Base-by-base conservation (phyloP, 1,140 invertebrate species). In the Artemia franciscana region DNA sequence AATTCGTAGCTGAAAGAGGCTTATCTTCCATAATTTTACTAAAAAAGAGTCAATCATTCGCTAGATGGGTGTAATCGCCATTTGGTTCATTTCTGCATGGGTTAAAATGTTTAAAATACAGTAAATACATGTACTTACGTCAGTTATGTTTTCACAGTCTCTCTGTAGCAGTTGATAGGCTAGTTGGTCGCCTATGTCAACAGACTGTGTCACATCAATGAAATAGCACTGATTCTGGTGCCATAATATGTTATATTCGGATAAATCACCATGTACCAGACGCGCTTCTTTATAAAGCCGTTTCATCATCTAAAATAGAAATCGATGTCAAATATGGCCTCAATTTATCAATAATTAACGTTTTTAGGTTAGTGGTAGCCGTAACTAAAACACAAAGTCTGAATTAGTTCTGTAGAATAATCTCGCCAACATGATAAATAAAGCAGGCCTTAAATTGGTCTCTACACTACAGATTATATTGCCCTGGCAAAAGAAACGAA, bases 191-290 rank as follows among this genome's bases (percentile, higher is more conserved):
- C 79, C 79, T 0, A 82, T 78, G 69, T 92, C 88, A 2, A 94
- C 86, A 0, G 88, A 80, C 71, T 94, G 91, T 15, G 86, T 84
- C 0, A 94, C 86, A 75, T 94, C 91, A 68, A 94, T 94, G 62
- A 92, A 81, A 78, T 83, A 89, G 62, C 87, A 86, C 65, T 82
- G 78, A 18, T 78, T 77, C 30, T 89, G 75, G 70, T 82, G 78
- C 81, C 85, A 88, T 24, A 94, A 73, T 62, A 94, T 82, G 72
- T 94, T 94, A 71, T 90, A 94, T 72, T 93, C 91, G 24, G 86
- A 90, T 24, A 94, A 73, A 77, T 94, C 91, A n/a, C 85, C 87
- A 73, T 94, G 91, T 3, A 94, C 83, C 63, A 94, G 71, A 30
- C 82, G 79, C 30, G 86, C 90, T 63, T 84, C 76, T 57, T 80